Conservation (phyloP, 37 sponge, comb jelly and placozoan genomes). For the Theonella swinhoei region DNA sequence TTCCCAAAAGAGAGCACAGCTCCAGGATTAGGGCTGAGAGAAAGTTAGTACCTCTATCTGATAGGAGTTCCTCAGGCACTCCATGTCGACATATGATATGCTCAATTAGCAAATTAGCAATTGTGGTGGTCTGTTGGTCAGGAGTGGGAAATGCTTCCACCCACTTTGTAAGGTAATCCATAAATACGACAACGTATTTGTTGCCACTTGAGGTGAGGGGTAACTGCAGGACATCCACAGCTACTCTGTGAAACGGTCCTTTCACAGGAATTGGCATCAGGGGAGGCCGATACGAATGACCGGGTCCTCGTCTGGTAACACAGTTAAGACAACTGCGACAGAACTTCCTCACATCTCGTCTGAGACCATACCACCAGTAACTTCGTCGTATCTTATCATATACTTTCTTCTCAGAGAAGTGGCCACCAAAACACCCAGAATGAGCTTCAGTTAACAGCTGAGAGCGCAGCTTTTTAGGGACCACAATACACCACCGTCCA, state of each 20-base stretch:
- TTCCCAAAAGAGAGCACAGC: not conserved
- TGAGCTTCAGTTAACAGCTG: conserved; percentile 16
- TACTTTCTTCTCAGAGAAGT: conserved; percentile 20
- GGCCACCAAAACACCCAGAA: conserved; percentile 34
- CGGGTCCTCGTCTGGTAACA: not conserved
- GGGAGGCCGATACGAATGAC: not conserved
- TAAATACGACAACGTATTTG: conserved; percentile 30
- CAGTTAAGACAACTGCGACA: conserved; percentile 15
- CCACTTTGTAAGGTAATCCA: no score
- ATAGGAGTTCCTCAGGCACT: not conserved
- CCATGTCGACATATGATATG: no score
- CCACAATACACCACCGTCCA: conserved; percentile 26
- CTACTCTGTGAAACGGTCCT: not conserved
- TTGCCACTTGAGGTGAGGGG: conserved; percentile 1
- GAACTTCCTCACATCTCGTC: conserved; percentile 4
- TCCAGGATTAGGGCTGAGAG: no score
- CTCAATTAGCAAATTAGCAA: conserved; percentile 5
- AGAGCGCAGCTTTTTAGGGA: conserved; percentile 1
- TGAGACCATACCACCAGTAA: conserved; percentile 15
- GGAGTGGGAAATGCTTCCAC: no score
- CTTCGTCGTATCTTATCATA: not conserved
- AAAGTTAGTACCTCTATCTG: conserved; percentile 1
- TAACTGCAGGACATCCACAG: not conserved
- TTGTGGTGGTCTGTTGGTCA: not conserved
- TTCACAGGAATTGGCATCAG: conserved; percentile 1